Evolutionary conservation across 2,797 vertebrate species (phyloP), one percentile per base, ranked within the genome.

Genomic region (Anabacerthia variegaticeps): DNA sequence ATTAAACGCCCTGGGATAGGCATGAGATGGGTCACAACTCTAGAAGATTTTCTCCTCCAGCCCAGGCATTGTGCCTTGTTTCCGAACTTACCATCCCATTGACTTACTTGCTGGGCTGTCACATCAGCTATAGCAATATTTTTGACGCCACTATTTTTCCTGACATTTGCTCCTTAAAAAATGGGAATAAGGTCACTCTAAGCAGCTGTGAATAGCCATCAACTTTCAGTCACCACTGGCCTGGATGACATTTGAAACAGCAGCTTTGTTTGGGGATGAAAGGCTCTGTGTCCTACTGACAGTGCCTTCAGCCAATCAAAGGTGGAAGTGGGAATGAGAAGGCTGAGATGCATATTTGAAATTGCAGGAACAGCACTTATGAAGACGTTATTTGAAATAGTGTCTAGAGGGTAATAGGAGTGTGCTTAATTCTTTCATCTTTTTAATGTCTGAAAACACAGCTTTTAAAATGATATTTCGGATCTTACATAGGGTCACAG

Each of bases 81-180:
- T 88, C 77, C 72, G 83, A 68, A 68, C 58, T 71, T 72, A 18
- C 80, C 43, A 9, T 75, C 74, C 62, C 46, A 54, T 48, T 82
- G 84, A 68, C 44, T 85, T 85, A 11, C 44, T 89, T 93, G 24
- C 88, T 89, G 59, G 62, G 66, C 76, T 94, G 92, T 94, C 93
- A 88, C 26, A 4, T 75, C 66, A 41, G 19, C 61, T 84, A 10
- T 17, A 56, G 76, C 11, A 26, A 39, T 43, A 39, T 22, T 89
- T 92, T 80, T 84, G 72, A 93, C 52, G 46, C 41, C 44, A 19
- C 76, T 92, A 14, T 63, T 44, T 90, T 91, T 91, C 32, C 21
- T 74, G 90, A 44, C 72, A 52, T 86, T 93, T 71, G 54, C 58
- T 93, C 71, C 72, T 95, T 89, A 83, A 82, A 96, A 95, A 88